A percentile compares a stretch with the other conserved stretches of the same genome.
These are phyloP conservation scores for Passer domesticus DNA, from an alignment of 2,113 vertebrate genomes.

Conservation along the genomic window DNA sequence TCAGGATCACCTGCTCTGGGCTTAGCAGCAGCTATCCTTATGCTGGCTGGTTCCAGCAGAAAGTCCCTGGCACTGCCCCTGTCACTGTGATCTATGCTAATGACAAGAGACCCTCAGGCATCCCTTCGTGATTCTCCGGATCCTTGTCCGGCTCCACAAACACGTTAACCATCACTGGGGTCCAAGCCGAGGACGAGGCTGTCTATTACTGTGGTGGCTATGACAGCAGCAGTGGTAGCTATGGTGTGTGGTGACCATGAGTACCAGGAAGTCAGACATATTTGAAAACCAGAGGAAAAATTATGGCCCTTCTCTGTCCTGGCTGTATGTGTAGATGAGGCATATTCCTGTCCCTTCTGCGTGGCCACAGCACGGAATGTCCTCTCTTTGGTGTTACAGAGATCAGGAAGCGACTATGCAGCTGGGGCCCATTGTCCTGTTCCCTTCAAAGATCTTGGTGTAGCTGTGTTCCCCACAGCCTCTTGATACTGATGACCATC, in stretches of 20 bases:
- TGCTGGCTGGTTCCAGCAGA: background rate
- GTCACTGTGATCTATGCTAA: background rate
- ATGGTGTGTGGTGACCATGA: background rate
- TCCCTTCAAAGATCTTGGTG: background rate
- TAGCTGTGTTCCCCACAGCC: background rate
- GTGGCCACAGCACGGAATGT: background rate
- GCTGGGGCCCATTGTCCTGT: background rate
- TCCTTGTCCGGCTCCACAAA: rapidly evolving
- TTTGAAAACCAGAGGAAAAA: background rate
- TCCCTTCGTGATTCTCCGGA: background rate
- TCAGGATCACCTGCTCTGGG: background rate
- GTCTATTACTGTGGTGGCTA: background rate
- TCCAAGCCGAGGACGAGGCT: background rate
- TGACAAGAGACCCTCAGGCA: background rate
- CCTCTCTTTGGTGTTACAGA: no score
- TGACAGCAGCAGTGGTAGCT: background rate
- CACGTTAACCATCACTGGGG: background rate
- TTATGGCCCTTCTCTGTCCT: background rate
- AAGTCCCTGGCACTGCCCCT: background rate
- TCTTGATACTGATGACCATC: background rate
- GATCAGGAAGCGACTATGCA: background rate
- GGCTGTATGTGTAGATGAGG: background rate
- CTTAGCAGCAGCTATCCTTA: background rate
- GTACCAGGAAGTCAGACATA: background rate
- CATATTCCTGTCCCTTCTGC: background rate